These are phyloP conservation scores for Ptilodon capucinus DNA, from an alignment of 2,888 invertebrate genomes.

Conservation along the genomic window DNA sequence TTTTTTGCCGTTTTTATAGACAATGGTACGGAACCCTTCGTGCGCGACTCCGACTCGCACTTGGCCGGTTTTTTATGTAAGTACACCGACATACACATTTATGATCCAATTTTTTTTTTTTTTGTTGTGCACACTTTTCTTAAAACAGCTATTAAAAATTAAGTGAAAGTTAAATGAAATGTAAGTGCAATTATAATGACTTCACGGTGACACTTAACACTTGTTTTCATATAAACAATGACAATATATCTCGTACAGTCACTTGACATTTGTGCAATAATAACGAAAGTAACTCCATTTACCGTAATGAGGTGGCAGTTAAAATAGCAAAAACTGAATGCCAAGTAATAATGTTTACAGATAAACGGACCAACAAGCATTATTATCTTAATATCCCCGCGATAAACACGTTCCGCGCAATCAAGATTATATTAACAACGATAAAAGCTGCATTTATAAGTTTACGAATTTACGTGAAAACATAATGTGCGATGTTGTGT, in stretches of 20 bases:
- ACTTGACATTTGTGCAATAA: conserved; percentile 29
- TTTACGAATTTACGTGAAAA: background rate
- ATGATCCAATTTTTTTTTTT: no score
- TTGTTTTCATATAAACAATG: conserved; percentile 11
- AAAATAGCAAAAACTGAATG: conserved; percentile 26
- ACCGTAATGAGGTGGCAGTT: conserved; percentile 13
- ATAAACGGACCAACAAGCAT: conserved; percentile 9
- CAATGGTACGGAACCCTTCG: no score
- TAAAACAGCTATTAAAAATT: no score
- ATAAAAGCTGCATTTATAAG: background rate
- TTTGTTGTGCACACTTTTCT: no score
- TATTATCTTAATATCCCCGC: conserved; percentile 31
- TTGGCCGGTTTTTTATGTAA: no score
- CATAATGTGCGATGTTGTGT: background rate
- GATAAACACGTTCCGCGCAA: conserved; percentile 15
- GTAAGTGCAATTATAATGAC: background rate
- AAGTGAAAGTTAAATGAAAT: no score
- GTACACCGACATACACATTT: no score
- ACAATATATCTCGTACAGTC: conserved; percentile 9
- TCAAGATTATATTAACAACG: conserved; percentile 22
- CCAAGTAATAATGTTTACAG: conserved; percentile 29
- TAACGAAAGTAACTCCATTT: conserved; percentile 17
- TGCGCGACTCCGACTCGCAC: no score
- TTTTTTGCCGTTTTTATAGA: no score
- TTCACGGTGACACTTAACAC: conserved; percentile 7